phyloP scores from a whole-genome alignment of 2,888 invertebrate genomes.

The Netelia fuscicornis region DNA sequence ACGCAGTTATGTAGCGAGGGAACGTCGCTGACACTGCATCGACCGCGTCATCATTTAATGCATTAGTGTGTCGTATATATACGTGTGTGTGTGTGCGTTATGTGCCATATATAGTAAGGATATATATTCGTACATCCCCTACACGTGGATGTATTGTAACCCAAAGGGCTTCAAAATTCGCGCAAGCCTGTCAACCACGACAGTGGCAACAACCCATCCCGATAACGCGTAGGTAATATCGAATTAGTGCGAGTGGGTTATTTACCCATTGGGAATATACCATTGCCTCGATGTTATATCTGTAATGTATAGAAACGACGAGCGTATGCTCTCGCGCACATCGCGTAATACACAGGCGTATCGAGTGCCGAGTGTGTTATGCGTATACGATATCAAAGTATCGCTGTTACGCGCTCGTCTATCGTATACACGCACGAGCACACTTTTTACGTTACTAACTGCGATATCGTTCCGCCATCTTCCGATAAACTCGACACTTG shows the following conservation, averaged over 20 bases:
- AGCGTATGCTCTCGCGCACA: constrained; percentile 21
- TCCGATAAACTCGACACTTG: neutral
- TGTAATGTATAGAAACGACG: neutral
- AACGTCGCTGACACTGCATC: constrained; percentile 10
- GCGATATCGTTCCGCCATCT: too few species aligned
- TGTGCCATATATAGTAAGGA: neutral
- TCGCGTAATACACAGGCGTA: neutral
- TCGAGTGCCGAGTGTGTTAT: neutral
- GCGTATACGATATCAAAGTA: neutral
- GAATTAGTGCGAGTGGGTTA: constrained; percentile 59
- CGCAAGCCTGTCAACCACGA: constrained; percentile 19
- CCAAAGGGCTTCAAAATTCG: constrained; percentile 36
- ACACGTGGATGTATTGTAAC: neutral
- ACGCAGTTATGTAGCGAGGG: constrained; percentile 2
- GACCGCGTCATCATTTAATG: constrained; percentile 5
- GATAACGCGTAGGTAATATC: constrained; percentile 55
- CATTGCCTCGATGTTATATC: constrained; percentile 7
- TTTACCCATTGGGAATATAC: constrained; percentile 45
- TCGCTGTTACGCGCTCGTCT: neutral
- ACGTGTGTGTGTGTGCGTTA: neutral
- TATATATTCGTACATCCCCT: neutral
- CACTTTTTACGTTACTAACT: neutral
- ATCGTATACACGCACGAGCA: neutral
- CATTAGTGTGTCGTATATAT: constrained; percentile 9
- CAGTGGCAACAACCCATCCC: constrained; percentile 30